phyloP scores from a whole-genome alignment of 2,113 vertebrate genomes.

The Pelmatolapia mariae region DNA sequence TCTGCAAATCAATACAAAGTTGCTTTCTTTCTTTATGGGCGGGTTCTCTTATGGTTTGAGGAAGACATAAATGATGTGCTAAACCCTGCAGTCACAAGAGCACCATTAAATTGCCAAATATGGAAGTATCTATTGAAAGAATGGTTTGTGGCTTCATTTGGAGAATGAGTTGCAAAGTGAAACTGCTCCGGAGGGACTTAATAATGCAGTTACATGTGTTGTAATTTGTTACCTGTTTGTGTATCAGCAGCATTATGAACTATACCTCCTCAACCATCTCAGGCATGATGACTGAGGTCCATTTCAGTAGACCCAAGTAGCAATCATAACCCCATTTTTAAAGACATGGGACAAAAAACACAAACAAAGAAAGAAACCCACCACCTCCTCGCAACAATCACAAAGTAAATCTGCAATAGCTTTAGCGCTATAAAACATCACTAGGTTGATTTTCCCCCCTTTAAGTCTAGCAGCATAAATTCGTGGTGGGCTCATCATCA shows the following conservation, averaged over 20 bases:
- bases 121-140: background rate
- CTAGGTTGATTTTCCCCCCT: background rate
- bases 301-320: background rate
- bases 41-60: background rate
- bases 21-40: background rate
- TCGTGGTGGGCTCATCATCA: background rate
- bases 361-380: accelerated
- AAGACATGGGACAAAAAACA: background rate
- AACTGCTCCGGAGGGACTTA: background rate
- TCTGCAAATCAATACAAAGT: background rate
- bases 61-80: background rate
- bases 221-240: background rate
- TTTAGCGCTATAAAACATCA: background rate
- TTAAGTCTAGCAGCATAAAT: background rate
- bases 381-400: background rate
- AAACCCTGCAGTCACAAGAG: background rate
- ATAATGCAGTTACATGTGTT: background rate
- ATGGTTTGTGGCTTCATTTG: background rate
- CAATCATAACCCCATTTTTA: background rate
- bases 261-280: background rate
- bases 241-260: background rate
- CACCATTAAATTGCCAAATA: background rate
- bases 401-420: background rate
- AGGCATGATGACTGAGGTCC: background rate
- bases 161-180: background rate